These are phyloP conservation scores for Notechis scutatus DNA, from an alignment of 2,113 vertebrate genomes.

Conservation along the genomic window DNA sequence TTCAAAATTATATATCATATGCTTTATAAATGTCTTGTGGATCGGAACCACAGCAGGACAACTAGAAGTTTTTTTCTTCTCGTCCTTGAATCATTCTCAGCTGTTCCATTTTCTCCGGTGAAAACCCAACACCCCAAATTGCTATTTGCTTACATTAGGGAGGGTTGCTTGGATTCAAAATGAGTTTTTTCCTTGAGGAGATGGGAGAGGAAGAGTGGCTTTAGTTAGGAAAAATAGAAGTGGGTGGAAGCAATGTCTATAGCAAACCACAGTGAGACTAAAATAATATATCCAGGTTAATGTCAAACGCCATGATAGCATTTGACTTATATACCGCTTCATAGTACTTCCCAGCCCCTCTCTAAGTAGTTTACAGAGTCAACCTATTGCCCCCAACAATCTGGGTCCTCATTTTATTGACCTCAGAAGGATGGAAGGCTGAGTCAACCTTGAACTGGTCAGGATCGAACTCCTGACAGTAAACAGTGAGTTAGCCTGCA, in stretches of 20 bases:
- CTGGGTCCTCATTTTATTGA: too few relatives aligned
- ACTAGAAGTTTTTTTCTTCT: background rate
- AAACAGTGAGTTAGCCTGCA: background rate
- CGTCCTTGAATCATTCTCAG: background rate
- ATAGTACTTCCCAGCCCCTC: background rate
- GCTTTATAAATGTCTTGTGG: background rate
- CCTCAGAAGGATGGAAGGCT: too few relatives aligned
- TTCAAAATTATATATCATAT: background rate
- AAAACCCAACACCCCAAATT: background rate
- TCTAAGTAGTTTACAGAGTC: too few relatives aligned
- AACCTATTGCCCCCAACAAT: too few relatives aligned
- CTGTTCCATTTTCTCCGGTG: background rate
- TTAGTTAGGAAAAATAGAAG: background rate
- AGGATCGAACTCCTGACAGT: background rate
- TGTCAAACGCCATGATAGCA: background rate
- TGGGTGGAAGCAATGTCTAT: background rate
- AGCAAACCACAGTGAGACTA: background rate
- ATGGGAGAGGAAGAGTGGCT: background rate
- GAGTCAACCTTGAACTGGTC: background rate
- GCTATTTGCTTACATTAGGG: background rate
- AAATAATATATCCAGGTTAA: background rate
- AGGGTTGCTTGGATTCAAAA: background rate
- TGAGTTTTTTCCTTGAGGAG: background rate
- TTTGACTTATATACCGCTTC: background rate
- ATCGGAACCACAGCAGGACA: background rate